Evolutionary conservation across 2,113 vertebrate genomes (phyloP).

Genomic region (Brachyistius frenatus): DNA sequence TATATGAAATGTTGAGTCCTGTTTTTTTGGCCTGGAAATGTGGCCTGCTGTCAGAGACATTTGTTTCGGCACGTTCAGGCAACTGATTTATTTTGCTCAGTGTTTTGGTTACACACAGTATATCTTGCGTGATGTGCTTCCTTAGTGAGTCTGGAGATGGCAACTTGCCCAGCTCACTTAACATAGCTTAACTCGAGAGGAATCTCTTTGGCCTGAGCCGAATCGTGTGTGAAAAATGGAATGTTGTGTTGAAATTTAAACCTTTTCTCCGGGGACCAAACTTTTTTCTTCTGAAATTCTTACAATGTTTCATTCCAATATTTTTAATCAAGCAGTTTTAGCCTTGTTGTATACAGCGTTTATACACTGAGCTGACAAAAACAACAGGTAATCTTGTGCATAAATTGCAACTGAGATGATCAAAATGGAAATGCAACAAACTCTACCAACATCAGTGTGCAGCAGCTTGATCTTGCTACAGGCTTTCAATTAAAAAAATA

Average conservation of each 20-base stretch:
- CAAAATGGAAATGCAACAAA: no score
- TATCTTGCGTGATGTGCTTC: not conserved
- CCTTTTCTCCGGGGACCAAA: not conserved
- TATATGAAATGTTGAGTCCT: constrained; percentile 1
- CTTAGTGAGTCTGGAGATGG: constrained; percentile 33
- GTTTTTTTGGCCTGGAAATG: constrained; percentile 8
- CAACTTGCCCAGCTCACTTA: constrained; percentile 15
- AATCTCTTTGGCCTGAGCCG: constrained; percentile 23
- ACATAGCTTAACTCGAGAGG: constrained; percentile 1
- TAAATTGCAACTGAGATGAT: no score
- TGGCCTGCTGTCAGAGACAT: constrained; percentile 22
- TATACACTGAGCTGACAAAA: no score
- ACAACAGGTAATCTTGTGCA: no score
- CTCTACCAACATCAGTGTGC: no score
- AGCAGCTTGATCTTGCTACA: no score
- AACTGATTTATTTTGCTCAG: constrained; percentile 27
- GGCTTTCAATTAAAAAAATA: no score
- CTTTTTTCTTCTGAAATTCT: constrained; percentile 1
- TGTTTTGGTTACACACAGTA: constrained; percentile 21
- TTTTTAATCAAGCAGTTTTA: constrained; percentile 7
- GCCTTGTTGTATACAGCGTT: not conserved
- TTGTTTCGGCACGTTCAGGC: constrained; percentile 31
- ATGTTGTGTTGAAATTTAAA: constrained; percentile 28
- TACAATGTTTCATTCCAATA: not conserved
- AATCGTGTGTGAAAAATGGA: not conserved